Conservation (phyloP, 2,888 invertebrate genomes). For the Trilocha varians region DNA sequence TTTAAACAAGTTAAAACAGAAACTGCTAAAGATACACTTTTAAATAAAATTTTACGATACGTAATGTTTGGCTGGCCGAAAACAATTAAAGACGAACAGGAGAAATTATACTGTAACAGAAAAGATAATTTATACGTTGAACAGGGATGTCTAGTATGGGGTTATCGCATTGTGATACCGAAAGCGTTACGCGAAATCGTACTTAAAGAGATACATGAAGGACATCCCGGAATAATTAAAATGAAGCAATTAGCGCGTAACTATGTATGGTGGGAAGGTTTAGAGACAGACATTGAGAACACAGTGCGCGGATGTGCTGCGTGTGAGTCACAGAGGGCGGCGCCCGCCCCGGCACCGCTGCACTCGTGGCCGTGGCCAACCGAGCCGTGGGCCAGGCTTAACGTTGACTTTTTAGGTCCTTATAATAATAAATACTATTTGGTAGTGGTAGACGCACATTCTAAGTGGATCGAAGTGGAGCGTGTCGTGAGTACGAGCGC, state of each 20-base stretch:
- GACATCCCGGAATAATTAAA: conserved; percentile 14
- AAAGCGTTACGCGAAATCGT: conserved; percentile 5
- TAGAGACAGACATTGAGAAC: conserved; percentile 11
- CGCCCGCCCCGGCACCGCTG: no score
- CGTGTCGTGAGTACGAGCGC: background rate
- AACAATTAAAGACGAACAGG: no score
- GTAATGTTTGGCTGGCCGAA: no score
- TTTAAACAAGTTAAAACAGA: conserved; percentile 2
- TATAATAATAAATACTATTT: background rate
- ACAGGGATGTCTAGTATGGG: conserved; percentile 13
- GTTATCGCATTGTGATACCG: conserved; percentile 13
- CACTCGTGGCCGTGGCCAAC: no score
- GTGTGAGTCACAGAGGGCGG: no score
- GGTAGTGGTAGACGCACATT: background rate
- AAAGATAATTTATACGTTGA: background rate
- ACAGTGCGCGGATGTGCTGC: background rate
- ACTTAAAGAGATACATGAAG: conserved; percentile 13
- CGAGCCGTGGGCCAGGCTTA: background rate
- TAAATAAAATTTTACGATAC: conserved; percentile 3
- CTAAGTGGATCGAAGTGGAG: conserved; percentile 1
- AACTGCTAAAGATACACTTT: conserved; percentile 2
- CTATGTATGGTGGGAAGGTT: conserved; percentile 15
- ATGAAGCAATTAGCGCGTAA: conserved; percentile 17
- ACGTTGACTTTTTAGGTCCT: background rate
- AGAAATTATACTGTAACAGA: no score